Evolutionary conservation across 2,113 vertebrate genomes (phyloP), one percentile per base, ranked within the genome.

Genomic region (Ivindomyrus marchei): DNA sequence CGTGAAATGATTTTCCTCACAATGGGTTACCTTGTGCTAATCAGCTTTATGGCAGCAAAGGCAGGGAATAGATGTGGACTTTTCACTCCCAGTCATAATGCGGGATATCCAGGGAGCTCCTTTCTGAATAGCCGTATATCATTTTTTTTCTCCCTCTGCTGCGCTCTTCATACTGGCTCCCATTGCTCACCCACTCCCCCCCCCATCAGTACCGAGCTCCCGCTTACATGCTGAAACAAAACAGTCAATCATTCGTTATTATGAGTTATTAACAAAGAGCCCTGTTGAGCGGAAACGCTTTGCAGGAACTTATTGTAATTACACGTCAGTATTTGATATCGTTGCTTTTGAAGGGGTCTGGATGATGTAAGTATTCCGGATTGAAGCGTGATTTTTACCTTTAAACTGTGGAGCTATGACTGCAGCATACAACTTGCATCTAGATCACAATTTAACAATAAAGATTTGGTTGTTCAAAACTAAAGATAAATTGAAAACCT

Each of bases 21-120:
- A 96, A 95, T 94, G 93, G 95, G 95, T 93, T 93, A 94, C 94
- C 94, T 94, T 93, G 93, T 77, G 88, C 91, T 96, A 96, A 96
- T 96, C 95, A 95, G 95, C 95, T 96, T 93, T 95, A 92, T 94
- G 93, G 93, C 93, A 91, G 91, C 62, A 90, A 93, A 94, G 93
- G 92, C 93, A 89, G 85, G n/a, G 92, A 93, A 94, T 94, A 92
- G 93, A 94, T 95, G 94, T 93, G 94, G 93, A 92, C 94, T 93
- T 94, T 94, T 94, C 93, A 56, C 93, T 24, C 91, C 15, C 1
- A 17, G 74, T 90, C 92, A 95, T 94, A 94, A 94, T 93, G 92
- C 91, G 90, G 91, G 90, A 88, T 56, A 92, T 92, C 91, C 42
- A 47, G 87, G 36, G 90, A 92, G 93, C 58, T 56, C 49, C 91